phyloP scores from a whole-genome alignment of 2,888 invertebrate species.

The Torymus tubicola region DNA sequence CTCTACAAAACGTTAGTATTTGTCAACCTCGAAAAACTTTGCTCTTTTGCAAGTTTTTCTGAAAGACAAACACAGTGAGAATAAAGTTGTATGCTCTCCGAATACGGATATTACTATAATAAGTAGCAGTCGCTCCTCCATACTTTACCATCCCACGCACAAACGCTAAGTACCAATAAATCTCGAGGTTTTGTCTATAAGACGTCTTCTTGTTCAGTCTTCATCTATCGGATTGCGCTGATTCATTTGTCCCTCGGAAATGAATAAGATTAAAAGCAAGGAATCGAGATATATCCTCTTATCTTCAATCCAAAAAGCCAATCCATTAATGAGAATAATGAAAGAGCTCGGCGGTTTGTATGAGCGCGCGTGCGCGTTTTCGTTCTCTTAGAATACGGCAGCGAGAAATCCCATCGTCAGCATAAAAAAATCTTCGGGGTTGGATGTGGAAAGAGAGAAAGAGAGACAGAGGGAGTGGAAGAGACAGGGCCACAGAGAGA shows the following conservation, averaged over 20 bases:
- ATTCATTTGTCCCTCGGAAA: conserved; percentile 6
- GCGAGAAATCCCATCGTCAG: conserved; percentile 26
- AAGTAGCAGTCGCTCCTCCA: not conserved
- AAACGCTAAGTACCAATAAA: conserved; percentile 4
- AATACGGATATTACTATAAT: not conserved
- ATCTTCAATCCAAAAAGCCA: conserved; percentile 19
- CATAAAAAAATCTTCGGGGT: conserved; percentile 15
- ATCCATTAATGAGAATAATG: conserved; percentile 32
- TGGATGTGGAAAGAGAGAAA: too few relatives aligned
- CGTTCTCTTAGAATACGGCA: not conserved
- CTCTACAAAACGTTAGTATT: too few relatives aligned
- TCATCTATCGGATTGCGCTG: not conserved
- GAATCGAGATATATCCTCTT: conserved; percentile 13
- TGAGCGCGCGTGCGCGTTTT: not conserved
- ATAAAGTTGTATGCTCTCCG: too few relatives aligned
- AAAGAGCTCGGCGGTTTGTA: not conserved
- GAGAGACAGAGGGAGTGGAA: too few relatives aligned
- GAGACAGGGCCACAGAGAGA: not conserved
- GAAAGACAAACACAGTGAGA: too few relatives aligned
- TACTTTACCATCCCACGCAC: too few relatives aligned
- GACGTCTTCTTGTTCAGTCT: not conserved
- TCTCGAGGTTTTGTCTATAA: not conserved
- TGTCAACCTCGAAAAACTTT: too few relatives aligned
- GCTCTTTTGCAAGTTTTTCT: too few relatives aligned
- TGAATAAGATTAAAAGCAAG: conserved; percentile 17